phyloP scores from a whole-genome alignment of 2,113 vertebrate genomes.

The Crotalus horridus region DNA sequence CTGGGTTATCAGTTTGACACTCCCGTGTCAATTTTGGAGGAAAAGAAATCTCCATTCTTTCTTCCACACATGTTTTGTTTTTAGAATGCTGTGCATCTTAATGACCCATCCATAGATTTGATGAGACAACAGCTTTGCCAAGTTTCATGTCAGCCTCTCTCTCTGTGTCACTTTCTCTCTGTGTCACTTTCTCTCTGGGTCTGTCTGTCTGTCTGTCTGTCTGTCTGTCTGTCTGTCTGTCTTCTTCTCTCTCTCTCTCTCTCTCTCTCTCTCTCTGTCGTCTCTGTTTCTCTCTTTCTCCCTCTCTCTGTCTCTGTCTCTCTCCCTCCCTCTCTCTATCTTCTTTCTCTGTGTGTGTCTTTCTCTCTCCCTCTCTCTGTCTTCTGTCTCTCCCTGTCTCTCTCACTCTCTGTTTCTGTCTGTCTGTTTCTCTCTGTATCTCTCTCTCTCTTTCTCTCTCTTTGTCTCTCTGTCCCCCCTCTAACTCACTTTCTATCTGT shows the following conservation, averaged over 20 bases:
- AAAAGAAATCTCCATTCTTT: constrained; percentile 11
- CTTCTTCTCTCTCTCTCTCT: no score
- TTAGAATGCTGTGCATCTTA: constrained; percentile 6
- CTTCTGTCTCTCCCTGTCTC: no score
- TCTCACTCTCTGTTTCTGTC: neutral
- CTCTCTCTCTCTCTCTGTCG: no score
- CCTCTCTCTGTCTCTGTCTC: no score
- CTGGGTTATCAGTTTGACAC: constrained; percentile 1
- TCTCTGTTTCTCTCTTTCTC: no score
- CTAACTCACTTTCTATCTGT: no score
- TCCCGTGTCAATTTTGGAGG: neutral
- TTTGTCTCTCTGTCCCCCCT: no score
- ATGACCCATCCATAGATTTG: neutral
- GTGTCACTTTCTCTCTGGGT: neutral
- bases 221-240: no score
- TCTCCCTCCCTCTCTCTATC: rapidly evolving
- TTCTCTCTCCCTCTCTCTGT: no score
- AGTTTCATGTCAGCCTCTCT: neutral
- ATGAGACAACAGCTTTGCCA: neutral
- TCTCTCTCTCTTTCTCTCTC: neutral
- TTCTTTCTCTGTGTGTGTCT: neutral
- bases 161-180: neutral
- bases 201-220: neutral
- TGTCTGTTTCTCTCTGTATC: rapidly evolving
- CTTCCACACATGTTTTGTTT: neutral